Evolutionary conservation across 2,797 vertebrate species (phyloP).

Genomic region (Mormyrops boulengeri): DNA sequence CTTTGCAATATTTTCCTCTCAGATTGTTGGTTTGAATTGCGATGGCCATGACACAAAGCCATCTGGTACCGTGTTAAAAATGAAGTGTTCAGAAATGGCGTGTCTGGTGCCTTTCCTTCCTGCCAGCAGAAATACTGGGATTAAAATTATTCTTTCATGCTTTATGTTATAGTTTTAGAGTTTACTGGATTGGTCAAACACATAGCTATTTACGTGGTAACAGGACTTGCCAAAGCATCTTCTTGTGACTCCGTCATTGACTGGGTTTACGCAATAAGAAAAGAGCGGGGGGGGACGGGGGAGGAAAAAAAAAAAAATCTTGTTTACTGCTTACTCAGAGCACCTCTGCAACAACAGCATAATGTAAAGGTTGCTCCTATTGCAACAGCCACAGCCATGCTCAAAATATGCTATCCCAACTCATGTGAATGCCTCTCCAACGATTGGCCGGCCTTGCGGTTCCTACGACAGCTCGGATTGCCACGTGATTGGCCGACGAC

Average conservation of each 20-base stretch:
- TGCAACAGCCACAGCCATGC: background rate
- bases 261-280: background rate
- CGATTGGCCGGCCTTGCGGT: background rate
- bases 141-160: slow-evolving; percentile 10
- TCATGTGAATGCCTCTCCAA: background rate
- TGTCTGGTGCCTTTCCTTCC: background rate
- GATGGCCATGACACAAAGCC: slow-evolving; percentile 63
- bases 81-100: background rate
- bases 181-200: background rate
- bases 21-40: slow-evolving; percentile 63
- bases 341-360: background rate
- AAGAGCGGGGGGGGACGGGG: too few relatives aligned
- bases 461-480: background rate
- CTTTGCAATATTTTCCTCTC: slow-evolving; percentile 56
- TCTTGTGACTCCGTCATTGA: background rate
- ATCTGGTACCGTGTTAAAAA: slow-evolving; percentile 67
- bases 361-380: background rate
- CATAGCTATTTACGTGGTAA: background rate
- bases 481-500: background rate
- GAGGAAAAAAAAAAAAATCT: background rate
- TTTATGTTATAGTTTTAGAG: background rate
- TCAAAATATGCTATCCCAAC: background rate
- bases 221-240: background rate
- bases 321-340: background rate
- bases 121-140: slow-evolving; percentile 14